phyloP scores from a whole-genome alignment of 2,113 vertebrate species.

The Nyctereutes procyonoides region DNA sequence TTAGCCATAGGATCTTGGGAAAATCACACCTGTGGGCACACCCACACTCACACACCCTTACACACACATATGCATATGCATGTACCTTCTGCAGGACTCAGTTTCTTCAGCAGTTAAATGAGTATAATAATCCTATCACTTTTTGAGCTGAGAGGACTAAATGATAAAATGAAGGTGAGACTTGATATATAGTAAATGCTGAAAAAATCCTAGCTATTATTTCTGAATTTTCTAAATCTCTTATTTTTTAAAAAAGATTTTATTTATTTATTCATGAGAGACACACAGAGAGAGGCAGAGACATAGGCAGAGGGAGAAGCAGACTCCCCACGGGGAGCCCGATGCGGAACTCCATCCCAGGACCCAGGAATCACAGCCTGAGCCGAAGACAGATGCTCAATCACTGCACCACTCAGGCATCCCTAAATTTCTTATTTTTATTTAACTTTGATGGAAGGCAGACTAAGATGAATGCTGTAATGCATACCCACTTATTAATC shows the following conservation, averaged over 20 bases:
- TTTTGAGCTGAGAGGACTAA: not conserved
- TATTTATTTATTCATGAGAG: too few relatives aligned
- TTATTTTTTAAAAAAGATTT: not conserved
- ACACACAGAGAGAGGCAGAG: too few relatives aligned
- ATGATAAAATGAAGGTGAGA: not conserved
- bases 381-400: too few relatives aligned
- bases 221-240: constrained; percentile 44
- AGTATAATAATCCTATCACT: not conserved
- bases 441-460: not conserved
- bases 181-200: not conserved
- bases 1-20: not conserved
- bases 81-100: not conserved
- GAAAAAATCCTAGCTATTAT: not conserved
- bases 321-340: too few relatives aligned
- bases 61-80: not conserved
- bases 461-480: not conserved
- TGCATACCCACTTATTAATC: not conserved
- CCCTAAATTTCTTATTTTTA: constrained; percentile 24
- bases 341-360: too few relatives aligned
- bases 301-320: too few relatives aligned
- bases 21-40: not conserved
- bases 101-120: constrained; percentile 1
- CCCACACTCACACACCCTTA: not conserved
- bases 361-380: too few relatives aligned
- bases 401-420: too few relatives aligned